phyloP scores from a whole-genome alignment of 2,113 vertebrate species.

The Pedetes capensis region DNA sequence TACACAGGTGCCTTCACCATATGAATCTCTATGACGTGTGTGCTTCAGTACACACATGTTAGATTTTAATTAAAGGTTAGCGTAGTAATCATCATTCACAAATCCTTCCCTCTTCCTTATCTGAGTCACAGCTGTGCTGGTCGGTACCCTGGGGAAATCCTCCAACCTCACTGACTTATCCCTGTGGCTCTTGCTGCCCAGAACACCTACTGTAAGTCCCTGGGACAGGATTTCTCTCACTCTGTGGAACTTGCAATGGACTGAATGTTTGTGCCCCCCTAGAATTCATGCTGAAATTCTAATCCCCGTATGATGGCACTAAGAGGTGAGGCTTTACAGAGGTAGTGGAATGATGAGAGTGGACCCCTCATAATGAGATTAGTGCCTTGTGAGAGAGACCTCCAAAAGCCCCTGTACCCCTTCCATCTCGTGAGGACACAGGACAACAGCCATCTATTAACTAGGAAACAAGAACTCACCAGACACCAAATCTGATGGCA shows the following conservation, averaged over 20 bases:
- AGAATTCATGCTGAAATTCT: not conserved
- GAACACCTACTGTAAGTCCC: rapidly evolving
- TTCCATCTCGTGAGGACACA: too few relatives aligned
- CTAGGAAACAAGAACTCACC: not conserved
- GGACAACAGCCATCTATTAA: not conserved
- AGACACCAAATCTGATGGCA: not conserved
- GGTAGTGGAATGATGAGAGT: not conserved
- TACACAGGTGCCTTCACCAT: not conserved
- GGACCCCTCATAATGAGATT: not conserved
- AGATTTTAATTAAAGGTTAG: not conserved
- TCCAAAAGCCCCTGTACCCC: not conserved
- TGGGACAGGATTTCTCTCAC: not conserved
- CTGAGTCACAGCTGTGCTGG: not conserved
- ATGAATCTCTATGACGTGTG: not conserved
- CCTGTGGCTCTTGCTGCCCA: not conserved
- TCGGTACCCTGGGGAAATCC: not conserved
- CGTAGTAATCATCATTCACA: not conserved
- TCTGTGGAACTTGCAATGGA: not conserved
- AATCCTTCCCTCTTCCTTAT: not conserved
- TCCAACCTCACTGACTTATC: too few relatives aligned
- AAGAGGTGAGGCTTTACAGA: not conserved
- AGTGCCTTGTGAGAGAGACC: not conserved
- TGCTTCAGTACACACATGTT: not conserved
- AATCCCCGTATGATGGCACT: not conserved
- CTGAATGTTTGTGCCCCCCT: not conserved